Base-by-base conservation (phyloP, 2,888 invertebrate species). In the Isoperla grammatica region DNA sequence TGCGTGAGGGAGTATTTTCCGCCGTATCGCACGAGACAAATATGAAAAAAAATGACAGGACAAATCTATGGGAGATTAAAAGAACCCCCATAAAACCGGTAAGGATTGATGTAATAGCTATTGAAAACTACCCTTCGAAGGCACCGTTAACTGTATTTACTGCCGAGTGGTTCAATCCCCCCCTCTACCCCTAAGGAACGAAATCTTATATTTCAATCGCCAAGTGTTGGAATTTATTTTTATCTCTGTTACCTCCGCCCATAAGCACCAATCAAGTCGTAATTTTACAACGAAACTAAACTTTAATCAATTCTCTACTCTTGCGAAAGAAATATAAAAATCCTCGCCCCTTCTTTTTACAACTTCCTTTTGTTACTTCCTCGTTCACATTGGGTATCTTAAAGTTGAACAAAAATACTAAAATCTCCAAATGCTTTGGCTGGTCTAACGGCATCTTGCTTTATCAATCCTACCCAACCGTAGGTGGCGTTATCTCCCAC, bases 161-260 rank as follows among this genome's bases (percentile, higher is more conserved):
- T 53, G 53, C 53, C 53, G n/a, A 50, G 49, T 53, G 17, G 22
- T 19, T 13, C 40, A 12, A 1, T 22, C 53, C 39, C 39, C 12
- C 13, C 22, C 23, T 45, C 46, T 23, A 11, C 56, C 43, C 46
- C 45, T 29, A 20, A 54, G 12, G 13, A 19, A 37, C 55, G 56
- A 56, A 42, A 46, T 46, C 45, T 45, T 56, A 43, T 45, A 23
- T 56, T 46, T 46, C 35, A 56, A 56, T 56, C 45, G 46, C 11
- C 12, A 45, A 61, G 59, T 61, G 56, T 59, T 43, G 53, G 57
- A 57, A 63, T 63, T 63, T 63, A 63, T 63, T 60, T 63, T 60
- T 63, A 63, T 63, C 57, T 60, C 48, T 50, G 42, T 45, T 58
- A 63, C 62, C 62, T 63, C 62, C 62, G 62, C 62, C 62, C 62